Evolutionary conservation across 2,797 vertebrate genomes (phyloP).

Genomic region (Thripadectes ignobilis): DNA sequence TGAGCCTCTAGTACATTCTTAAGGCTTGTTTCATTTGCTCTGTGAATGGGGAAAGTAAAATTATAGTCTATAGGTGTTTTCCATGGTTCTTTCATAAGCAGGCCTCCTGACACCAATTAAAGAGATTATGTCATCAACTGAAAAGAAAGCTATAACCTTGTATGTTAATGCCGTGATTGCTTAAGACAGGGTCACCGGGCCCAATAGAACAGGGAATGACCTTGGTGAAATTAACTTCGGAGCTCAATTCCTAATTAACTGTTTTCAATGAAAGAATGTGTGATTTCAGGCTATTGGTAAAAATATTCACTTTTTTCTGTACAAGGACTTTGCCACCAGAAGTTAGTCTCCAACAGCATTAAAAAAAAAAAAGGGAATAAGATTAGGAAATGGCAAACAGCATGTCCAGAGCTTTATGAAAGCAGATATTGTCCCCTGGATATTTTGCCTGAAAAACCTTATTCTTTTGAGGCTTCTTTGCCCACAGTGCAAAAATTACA

Average conservation of each 20-base stretch:
- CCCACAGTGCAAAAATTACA: not conserved
- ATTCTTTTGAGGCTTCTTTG: not conserved
- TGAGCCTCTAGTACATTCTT: constrained; percentile 83
- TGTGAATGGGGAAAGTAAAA: constrained; percentile 86
- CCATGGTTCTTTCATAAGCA: constrained; percentile 84
- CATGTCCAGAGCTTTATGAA: constrained; percentile 25
- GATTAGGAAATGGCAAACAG: constrained; percentile 36
- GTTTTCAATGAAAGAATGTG: constrained; percentile 81
- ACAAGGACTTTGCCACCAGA: constrained; percentile 65
- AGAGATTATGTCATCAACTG: constrained; percentile 95
- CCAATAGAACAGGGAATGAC: constrained; percentile 82
- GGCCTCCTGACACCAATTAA: constrained; percentile 95
- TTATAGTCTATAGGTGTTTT: constrained; percentile 88
- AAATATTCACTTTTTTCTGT: constrained; percentile 72
- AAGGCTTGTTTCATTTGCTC: constrained; percentile 82
- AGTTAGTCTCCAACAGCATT: constrained; percentile 24
- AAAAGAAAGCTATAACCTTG: constrained; percentile 86
- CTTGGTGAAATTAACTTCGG: constrained; percentile 81
- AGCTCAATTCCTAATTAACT: constrained; percentile 87
- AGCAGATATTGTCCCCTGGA: constrained; percentile 25
- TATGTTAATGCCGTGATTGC: constrained; percentile 84
- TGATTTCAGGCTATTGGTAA: constrained; percentile 74
- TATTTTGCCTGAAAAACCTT: constrained; percentile 4
- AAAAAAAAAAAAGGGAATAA: not conserved
- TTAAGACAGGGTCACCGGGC: constrained; percentile 89